These are phyloP conservation scores for Platygyra sinensis DNA, from an alignment of 64 coral and sea anemone genomes.

Conservation along the genomic window DNA sequence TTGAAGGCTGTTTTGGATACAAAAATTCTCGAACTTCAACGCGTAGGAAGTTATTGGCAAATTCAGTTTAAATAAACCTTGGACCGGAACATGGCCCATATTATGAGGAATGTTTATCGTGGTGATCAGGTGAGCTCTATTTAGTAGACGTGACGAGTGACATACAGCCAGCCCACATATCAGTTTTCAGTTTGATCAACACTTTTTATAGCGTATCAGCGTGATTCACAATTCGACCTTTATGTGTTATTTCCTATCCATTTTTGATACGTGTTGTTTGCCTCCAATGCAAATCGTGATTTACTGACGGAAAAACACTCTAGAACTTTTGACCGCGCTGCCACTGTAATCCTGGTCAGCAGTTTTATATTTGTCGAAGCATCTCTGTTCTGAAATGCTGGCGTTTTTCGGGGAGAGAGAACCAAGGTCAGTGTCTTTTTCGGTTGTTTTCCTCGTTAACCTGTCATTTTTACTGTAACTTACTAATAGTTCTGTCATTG, in stretches of 20 bases:
- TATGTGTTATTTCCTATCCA: neutral
- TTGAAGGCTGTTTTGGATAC: too few species aligned
- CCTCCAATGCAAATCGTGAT: neutral
- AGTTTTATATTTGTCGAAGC: neutral
- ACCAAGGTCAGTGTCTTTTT: constrained; percentile 5
- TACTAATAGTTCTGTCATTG: too few species aligned
- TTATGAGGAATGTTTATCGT: too few species aligned
- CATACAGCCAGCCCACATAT: neutral
- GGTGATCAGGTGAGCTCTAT: neutral
- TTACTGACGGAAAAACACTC: neutral
- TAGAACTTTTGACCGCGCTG: neutral
- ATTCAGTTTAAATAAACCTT: too few species aligned
- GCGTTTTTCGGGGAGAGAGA: constrained; percentile 34
- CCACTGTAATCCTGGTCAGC: neutral
- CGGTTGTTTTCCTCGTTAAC: neutral
- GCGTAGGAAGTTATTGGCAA: too few species aligned
- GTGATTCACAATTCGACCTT: neutral
- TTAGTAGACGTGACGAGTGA: neutral
- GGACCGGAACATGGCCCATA: too few species aligned
- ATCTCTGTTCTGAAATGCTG: neutral
- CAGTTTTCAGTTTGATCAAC: neutral
- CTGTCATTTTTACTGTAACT: neutral
- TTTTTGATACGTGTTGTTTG: neutral
- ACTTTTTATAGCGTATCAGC: neutral
- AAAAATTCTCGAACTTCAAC: too few species aligned